These are phyloP conservation scores for Balaenoptera acutorostrata DNA, from an alignment of 2,113 vertebrate species.

Conservation along the genomic window DNA sequence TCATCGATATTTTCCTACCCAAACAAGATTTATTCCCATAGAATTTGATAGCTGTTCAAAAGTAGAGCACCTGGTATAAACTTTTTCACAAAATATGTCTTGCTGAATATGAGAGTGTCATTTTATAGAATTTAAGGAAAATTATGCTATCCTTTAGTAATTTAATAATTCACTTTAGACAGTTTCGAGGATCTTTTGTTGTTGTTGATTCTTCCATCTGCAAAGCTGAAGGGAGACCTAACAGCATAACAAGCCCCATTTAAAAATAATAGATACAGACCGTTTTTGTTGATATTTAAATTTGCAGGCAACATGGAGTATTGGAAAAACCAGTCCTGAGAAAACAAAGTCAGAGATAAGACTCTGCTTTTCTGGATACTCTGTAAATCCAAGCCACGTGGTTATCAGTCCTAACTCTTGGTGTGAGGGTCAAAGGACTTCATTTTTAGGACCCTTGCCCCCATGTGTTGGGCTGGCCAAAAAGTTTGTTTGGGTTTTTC, in stretches of 20 bases:
- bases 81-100: not conserved
- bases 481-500: too few species aligned
- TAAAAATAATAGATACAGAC: not conserved
- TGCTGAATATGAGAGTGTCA: not conserved
- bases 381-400: not conserved
- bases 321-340: not conserved
- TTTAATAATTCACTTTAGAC: not conserved
- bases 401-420: not conserved
- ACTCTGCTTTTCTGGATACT: not conserved
- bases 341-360: not conserved
- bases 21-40: not conserved
- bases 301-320: not conserved
- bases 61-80: not conserved
- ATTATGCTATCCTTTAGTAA: not conserved
- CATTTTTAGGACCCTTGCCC: not conserved
- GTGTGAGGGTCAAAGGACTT: not conserved
- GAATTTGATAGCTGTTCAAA: not conserved
- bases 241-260: not conserved
- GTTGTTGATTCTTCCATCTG: not conserved
- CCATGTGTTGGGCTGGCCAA: not conserved
- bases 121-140: not conserved
- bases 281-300: not conserved
- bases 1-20: not conserved
- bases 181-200: not conserved
- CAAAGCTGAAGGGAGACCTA: not conserved